Percentiles rank a stretch among this genome's conserved stretches.
Conservation (phyloP, 2,888 invertebrate species). For the Ochropacha duplaris region DNA sequence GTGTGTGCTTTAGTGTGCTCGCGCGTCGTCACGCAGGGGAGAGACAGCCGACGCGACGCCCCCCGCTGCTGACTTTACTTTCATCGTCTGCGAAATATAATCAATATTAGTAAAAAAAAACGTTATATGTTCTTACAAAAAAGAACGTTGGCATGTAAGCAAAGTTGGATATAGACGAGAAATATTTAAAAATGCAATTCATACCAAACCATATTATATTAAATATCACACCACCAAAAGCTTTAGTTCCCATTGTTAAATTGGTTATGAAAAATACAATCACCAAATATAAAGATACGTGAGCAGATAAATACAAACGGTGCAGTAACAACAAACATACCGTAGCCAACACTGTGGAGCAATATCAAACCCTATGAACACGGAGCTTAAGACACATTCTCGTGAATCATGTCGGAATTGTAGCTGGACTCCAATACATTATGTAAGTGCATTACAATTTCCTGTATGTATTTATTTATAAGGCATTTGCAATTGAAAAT, state of each 20-base stretch:
- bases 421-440: background rate
- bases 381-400: background rate
- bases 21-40: conserved; percentile 84
- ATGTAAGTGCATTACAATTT: background rate
- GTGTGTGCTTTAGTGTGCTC: conserved; percentile 54
- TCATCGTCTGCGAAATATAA: conserved; percentile 73
- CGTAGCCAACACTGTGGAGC: conserved; percentile 16
- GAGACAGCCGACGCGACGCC: conserved; percentile 86
- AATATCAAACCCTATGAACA: conserved; percentile 1
- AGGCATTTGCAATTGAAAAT: no score
- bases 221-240: conserved; percentile 15
- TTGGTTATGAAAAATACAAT: conserved; percentile 18
- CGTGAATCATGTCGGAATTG: background rate
- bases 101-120: conserved; percentile 1
- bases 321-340: conserved; percentile 34
- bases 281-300: conserved; percentile 22
- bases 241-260: conserved; percentile 20
- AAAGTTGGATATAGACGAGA: no score
- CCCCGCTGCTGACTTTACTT: conserved; percentile 82
- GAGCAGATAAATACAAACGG: conserved; percentile 24
- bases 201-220: background rate
- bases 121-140: background rate
- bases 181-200: no score
- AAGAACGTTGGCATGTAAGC: no score
- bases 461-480: background rate